phyloP scores from a whole-genome alignment of 2,888 invertebrate genomes.

The Eremobia ochroleuca region DNA sequence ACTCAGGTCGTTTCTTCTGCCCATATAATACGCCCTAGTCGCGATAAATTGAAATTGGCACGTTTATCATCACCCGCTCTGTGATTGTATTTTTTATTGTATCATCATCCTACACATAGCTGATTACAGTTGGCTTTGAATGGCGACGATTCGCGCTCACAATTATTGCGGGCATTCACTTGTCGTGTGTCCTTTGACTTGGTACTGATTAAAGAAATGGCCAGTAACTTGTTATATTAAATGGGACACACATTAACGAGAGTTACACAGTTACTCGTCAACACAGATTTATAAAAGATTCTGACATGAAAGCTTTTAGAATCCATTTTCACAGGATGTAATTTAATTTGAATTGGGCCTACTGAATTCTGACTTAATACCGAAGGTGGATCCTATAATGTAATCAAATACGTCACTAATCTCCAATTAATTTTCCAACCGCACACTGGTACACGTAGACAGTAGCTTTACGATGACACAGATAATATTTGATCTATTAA shows the following conservation, averaged over 20 bases:
- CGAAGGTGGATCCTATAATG: slow-evolving; percentile 18
- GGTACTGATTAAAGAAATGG: slow-evolving; percentile 32
- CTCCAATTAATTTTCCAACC: slow-evolving; percentile 63
- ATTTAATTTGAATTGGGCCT: slow-evolving; percentile 22
- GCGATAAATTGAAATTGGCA: slow-evolving; percentile 86
- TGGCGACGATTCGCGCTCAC: slow-evolving; percentile 38
- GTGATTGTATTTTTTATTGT: slow-evolving; percentile 84
- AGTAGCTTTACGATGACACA: slow-evolving; percentile 46
- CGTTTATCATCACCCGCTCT: slow-evolving; percentile 81
- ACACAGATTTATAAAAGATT: background rate
- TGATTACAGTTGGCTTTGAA: slow-evolving; percentile 65
- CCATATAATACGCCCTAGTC: slow-evolving; percentile 81
- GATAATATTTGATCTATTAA: slow-evolving; percentile 63
- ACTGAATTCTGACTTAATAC: slow-evolving; percentile 23
- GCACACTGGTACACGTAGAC: slow-evolving; percentile 36
- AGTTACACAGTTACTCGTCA: background rate
- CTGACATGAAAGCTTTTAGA: slow-evolving; percentile 5
- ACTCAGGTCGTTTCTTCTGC: slow-evolving; percentile 77
- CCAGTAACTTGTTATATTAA: slow-evolving; percentile 3
- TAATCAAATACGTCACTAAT: slow-evolving; percentile 48
- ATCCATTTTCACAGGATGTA: background rate
- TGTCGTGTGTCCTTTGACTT: slow-evolving; percentile 10
- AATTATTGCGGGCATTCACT: slow-evolving; percentile 45
- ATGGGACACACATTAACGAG: background rate
- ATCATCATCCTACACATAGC: slow-evolving; percentile 69